Base-by-base conservation (phyloP, 2,888 invertebrate genomes). In the Trypoxylon attenuatum region DNA sequence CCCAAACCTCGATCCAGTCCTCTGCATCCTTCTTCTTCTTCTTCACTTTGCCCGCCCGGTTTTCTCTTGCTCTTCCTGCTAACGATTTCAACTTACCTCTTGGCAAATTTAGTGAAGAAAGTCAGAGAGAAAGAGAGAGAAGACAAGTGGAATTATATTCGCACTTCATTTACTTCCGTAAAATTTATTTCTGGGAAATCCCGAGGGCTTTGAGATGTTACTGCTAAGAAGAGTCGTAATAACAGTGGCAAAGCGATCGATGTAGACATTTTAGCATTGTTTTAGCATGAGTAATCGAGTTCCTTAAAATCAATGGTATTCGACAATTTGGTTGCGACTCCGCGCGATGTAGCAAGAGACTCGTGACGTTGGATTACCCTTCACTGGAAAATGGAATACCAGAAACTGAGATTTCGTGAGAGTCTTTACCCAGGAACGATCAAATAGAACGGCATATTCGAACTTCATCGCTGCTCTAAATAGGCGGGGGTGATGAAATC, bases 401-500 rank as follows among this genome's bases (percentile, higher is more conserved):
- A 21, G 18, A 43, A 43, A 56, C 6, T 41, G 39, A 13, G n/a
- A n/a, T 6, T 21, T 42, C 21, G 15, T n/a, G 18, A 27, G 33
- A 33, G 42, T 43, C 16, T 2, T 33, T 13, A 8, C 39, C n/a
- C 16, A 43, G 27, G 18, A 10, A 27, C 27, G 25, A 13, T 38
- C 39, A 41, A 50, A 33, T 25, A 50, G 25, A 53, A 53, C 46
- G 53, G 46, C 29, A 57, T 27, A 58, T 52, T 52, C 25, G 43
- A 56, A 42, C 29, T 67, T 41, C 25, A 23, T 60, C 49, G 19
- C 8, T n/a, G 5, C 4, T 50, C 19, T 27, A 15, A 10, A 10
- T 18, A 21, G 23, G 50, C 49, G 47, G 16, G 43, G 47, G 25
- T 56, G 66, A 62, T 52, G 61, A 62, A 57, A 66, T 57, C 42